A percentile compares a stretch with the other conserved stretches of the same genome.
These are phyloP conservation scores for Rissa tridactyla DNA, from an alignment of 2,113 vertebrate genomes.

Conservation along the genomic window DNA sequence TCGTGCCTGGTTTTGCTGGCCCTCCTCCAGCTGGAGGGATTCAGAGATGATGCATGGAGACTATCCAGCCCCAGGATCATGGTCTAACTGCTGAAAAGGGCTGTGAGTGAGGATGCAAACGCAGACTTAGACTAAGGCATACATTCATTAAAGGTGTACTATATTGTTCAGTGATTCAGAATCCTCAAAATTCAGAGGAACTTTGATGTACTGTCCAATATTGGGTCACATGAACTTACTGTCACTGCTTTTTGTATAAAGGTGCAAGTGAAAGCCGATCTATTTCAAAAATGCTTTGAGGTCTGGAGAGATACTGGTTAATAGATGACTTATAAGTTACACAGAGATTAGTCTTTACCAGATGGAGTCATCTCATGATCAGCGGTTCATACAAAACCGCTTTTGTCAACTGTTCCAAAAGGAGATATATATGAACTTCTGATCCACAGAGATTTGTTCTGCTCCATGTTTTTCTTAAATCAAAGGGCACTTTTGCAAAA, in stretches of 20 bases:
- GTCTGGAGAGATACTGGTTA: neutral
- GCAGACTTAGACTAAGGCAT: neutral
- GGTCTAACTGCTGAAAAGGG: neutral
- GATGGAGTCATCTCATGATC: neutral
- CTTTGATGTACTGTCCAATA: neutral
- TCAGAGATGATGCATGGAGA: neutral
- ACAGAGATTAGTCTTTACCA: neutral
- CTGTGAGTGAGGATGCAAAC: neutral
- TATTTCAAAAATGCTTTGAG: neutral
- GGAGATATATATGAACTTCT: neutral
- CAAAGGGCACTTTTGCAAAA: neutral
- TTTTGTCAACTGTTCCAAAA: neutral
- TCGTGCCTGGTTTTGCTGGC: neutral
- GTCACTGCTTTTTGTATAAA: neutral
- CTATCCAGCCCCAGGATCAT: neutral
- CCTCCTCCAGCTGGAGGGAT: neutral
- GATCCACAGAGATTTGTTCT: neutral
- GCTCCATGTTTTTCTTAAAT: neutral
- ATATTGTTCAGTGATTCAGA: neutral
- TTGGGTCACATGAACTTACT: neutral
- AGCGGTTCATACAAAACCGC: neutral
- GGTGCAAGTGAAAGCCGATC: neutral
- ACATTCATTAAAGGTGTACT: neutral
- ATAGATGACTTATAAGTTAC: neutral
- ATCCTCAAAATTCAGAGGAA: neutral